Conservation (phyloP, 1,140 invertebrate species). For the Bombyx mori region DNA sequence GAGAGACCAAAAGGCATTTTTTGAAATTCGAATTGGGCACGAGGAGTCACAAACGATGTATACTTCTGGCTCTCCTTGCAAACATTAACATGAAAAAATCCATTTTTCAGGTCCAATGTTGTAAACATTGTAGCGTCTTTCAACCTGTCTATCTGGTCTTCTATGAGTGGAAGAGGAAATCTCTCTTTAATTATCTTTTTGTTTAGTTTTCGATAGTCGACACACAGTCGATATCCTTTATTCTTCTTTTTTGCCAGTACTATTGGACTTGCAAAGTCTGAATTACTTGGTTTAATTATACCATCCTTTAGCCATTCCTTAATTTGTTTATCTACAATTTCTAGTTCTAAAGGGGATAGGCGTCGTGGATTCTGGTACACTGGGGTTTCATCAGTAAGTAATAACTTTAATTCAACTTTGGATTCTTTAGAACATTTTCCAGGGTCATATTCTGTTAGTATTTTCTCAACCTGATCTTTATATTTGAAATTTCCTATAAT, state of each 20-base stretch:
- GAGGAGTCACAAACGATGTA: constrained; percentile 49
- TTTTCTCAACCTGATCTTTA: constrained; percentile 9
- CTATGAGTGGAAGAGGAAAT: constrained; percentile 68
- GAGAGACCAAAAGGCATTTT: constrained; percentile 36
- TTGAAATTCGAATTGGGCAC: constrained; percentile 34
- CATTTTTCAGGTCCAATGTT: constrained; percentile 57
- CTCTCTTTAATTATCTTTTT: constrained; percentile 38
- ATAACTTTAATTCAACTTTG: constrained; percentile 23
- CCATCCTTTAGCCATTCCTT: constrained; percentile 24
- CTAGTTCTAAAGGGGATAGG: constrained; percentile 22
- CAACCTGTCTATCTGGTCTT: constrained; percentile 57
- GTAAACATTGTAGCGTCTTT: constrained; percentile 46
- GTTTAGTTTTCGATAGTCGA: constrained; percentile 67
- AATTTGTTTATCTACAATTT: constrained; percentile 29
- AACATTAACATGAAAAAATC: constrained; percentile 67
- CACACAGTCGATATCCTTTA: constrained; percentile 45
- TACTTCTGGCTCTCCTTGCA: constrained; percentile 33
- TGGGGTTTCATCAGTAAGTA: constrained; percentile 23
- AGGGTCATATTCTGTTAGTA: constrained; percentile 8
- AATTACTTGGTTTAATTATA: constrained; percentile 32
- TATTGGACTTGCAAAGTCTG: constrained; percentile 28
- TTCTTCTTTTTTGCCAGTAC: constrained; percentile 31
- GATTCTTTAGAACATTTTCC: constrained; percentile 6
- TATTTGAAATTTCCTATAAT: constrained; percentile 7
- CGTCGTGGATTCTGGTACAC: constrained; percentile 27